These are phyloP conservation scores for Automeris io DNA, from an alignment of 2,888 invertebrate species.

Conservation along the genomic window DNA sequence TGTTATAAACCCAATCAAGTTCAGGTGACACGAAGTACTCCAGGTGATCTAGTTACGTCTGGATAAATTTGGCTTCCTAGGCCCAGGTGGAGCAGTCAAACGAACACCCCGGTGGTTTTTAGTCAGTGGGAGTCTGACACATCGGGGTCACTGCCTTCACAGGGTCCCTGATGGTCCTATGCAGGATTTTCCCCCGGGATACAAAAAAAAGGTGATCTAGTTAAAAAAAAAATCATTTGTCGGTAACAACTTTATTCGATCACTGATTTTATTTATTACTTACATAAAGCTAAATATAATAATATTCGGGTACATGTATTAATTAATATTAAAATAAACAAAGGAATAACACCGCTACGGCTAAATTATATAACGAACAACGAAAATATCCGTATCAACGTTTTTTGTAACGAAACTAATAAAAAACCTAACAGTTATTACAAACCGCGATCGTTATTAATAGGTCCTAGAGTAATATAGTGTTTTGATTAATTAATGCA, in stretches of 20 bases:
- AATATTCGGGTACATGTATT: constrained; percentile 50
- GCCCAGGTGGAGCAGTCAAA: too few relatives aligned
- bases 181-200: too few relatives aligned
- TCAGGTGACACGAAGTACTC: too few relatives aligned
- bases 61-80: too few relatives aligned
- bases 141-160: too few relatives aligned
- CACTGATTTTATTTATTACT: constrained; percentile 66
- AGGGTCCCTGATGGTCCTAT: too few relatives aligned
- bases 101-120: too few relatives aligned
- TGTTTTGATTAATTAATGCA: constrained; percentile 9
- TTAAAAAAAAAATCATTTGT: constrained; percentile 36
- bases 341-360: not conserved
- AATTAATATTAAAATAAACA: constrained; percentile 8
- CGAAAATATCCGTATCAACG: not conserved
- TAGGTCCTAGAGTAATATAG: constrained; percentile 1
- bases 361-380: not conserved
- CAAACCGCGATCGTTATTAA: not conserved
- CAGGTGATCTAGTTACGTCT: too few relatives aligned
- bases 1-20: too few relatives aligned
- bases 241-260: constrained; percentile 77
- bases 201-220: constrained; percentile 6
- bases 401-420: constrained; percentile 4
- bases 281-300: constrained; percentile 56
- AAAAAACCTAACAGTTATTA: constrained; percentile 3
- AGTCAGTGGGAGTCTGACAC: too few relatives aligned